Percentiles rank a stretch among this genome's conserved stretches.
Conservation (phyloP, 2,797 vertebrate species). For the Thaleichthys pacificus region DNA sequence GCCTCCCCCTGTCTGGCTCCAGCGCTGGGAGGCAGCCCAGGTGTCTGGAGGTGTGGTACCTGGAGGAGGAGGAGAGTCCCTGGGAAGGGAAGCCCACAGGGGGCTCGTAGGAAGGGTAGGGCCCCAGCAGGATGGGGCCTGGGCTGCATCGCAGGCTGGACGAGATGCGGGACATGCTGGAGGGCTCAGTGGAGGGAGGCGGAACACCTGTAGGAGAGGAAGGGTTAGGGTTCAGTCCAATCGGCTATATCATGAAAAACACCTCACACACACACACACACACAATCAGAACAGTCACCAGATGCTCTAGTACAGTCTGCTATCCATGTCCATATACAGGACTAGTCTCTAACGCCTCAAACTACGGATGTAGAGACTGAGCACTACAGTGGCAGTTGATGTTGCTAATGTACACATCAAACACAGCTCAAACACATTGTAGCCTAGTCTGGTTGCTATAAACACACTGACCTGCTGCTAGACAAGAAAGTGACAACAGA, state of each 20-base stretch:
- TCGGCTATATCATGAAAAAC: background rate
- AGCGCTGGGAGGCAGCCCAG: conserved; percentile 60
- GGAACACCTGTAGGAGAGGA: background rate
- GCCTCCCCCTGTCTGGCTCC: conserved; percentile 63
- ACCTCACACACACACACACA: background rate
- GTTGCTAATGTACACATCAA: background rate
- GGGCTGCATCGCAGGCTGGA: conserved; percentile 79
- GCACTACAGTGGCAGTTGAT: background rate
- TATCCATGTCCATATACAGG: background rate
- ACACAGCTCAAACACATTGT: background rate
- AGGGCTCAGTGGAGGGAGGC: background rate
- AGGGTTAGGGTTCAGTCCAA: too few relatives aligned
- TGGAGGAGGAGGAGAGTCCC: conserved; percentile 68
- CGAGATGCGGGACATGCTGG: conserved; percentile 81
- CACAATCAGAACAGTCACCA: background rate
- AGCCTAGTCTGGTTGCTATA: conserved; percentile 12
- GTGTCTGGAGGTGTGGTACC: conserved; percentile 67
- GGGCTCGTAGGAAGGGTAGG: conserved; percentile 58
- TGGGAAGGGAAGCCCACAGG: conserved; percentile 55
- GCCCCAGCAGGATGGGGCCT: conserved; percentile 65
- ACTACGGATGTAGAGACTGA: background rate
- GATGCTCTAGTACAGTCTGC: background rate
- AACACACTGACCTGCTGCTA: conserved; percentile 13
- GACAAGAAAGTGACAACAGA: background rate
- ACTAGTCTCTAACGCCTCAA: background rate